Percentiles rank a stretch among this genome's conserved stretches.
These are phyloP conservation scores for Cynodonichthys magdalenae DNA, from an alignment of 2,797 vertebrate genomes.

Conservation along the genomic window DNA sequence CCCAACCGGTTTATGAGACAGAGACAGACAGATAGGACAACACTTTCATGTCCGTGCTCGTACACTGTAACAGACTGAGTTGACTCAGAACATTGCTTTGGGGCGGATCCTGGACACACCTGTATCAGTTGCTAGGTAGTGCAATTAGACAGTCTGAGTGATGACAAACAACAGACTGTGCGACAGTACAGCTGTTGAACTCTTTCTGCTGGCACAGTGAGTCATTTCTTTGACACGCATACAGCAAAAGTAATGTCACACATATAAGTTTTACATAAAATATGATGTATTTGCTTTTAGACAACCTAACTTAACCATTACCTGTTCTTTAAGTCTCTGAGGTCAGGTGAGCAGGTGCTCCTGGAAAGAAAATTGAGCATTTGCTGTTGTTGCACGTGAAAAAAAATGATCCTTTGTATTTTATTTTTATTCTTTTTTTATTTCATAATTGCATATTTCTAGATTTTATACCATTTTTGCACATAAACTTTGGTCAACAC, in stretches of 20 bases:
- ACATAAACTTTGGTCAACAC: too few species aligned
- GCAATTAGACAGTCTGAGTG: conserved; percentile 46
- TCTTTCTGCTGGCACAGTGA: conserved; percentile 67
- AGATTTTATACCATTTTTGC: too few species aligned
- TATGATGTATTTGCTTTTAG: background rate
- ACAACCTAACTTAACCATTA: too few species aligned
- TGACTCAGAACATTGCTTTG: conserved; percentile 39
- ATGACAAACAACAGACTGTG: conserved; percentile 49
- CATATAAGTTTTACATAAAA: background rate
- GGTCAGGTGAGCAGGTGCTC: too few species aligned
- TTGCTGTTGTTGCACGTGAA: too few species aligned
- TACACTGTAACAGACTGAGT: conserved; percentile 2
- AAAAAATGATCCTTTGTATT: too few species aligned
- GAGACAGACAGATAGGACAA: conserved; percentile 6
- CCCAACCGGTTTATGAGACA: conserved; percentile 22
- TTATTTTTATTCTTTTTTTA: too few species aligned
- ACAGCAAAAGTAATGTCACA: background rate
- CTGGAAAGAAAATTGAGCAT: too few species aligned
- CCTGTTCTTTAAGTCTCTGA: too few species aligned
- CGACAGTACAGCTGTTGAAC: conserved; percentile 29
- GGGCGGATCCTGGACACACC: conserved; percentile 63
- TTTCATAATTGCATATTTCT: too few species aligned
- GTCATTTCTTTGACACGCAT: background rate
- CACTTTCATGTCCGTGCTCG: conserved; percentile 4
- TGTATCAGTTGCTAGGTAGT: conserved; percentile 56